These are phyloP conservation scores for Malurus splendens DNA, from an alignment of 2,797 vertebrate species.

Conservation along the genomic window DNA sequence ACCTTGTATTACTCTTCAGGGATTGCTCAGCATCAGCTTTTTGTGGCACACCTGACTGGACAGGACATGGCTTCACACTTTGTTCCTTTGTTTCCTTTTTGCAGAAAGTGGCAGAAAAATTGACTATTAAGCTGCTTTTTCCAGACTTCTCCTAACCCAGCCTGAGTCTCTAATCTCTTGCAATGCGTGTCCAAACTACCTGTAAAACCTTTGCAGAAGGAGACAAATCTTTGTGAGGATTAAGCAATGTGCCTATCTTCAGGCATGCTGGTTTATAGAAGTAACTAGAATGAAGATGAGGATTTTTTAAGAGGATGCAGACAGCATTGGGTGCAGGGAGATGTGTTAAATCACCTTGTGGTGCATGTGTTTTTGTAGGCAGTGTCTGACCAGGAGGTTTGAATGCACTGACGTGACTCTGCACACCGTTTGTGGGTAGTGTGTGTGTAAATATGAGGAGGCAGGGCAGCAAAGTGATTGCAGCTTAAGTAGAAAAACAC, in stretches of 20 bases:
- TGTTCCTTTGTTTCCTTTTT: background rate
- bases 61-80: background rate
- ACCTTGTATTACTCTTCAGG: background rate
- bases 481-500: constrained; percentile 24
- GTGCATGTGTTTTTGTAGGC: accelerated
- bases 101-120: background rate
- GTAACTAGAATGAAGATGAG: background rate
- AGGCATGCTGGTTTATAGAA: background rate
- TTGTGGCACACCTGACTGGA: background rate
- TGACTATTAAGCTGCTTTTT: background rate
- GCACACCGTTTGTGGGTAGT: background rate
- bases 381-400: background rate
- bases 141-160: background rate
- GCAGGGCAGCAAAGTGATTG: background rate
- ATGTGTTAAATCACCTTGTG: accelerated
- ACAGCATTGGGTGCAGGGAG: background rate
- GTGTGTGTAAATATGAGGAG: constrained; percentile 13
- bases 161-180: background rate
- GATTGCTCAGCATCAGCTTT: accelerated
- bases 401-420: background rate
- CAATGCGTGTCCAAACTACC: background rate
- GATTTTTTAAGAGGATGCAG: background rate
- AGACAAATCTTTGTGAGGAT: background rate
- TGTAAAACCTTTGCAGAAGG: background rate
- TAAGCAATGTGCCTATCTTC: background rate